These are phyloP conservation scores for Ptychobarbus kaznakovi DNA, from an alignment of 2,797 vertebrate species.

Conservation along the genomic window DNA sequence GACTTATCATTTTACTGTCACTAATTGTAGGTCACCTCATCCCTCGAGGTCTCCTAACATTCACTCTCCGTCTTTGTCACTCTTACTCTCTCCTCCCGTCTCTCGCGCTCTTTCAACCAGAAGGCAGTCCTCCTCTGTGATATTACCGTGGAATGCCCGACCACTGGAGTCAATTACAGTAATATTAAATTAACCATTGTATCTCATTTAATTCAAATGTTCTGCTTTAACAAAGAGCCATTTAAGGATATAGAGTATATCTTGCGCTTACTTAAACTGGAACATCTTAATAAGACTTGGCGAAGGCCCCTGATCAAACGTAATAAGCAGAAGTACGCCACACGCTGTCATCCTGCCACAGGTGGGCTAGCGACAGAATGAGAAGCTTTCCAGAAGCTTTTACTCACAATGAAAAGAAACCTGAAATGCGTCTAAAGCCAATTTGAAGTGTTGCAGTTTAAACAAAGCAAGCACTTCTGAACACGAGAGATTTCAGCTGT, in stretches of 20 bases:
- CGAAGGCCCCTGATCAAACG: slow-evolving; percentile 38
- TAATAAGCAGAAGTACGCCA: slow-evolving; percentile 11
- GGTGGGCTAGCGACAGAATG: slow-evolving; percentile 35
- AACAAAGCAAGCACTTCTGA: slow-evolving; percentile 25
- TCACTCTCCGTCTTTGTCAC: slow-evolving; percentile 42
- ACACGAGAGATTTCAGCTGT: slow-evolving; percentile 27
- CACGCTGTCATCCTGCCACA: slow-evolving; percentile 26
- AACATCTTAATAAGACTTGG: slow-evolving; percentile 40
- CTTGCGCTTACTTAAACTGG: slow-evolving; percentile 35
- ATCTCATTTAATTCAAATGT: slow-evolving; percentile 47
- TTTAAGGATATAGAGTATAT: slow-evolving; percentile 42
- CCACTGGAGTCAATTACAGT: slow-evolving; percentile 53
- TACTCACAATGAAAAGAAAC: slow-evolving; percentile 20
- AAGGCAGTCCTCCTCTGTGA: slow-evolving; percentile 41
- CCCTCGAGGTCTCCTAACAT: slow-evolving; percentile 55
- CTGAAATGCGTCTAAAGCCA: slow-evolving; percentile 15
- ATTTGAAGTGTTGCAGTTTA: slow-evolving; percentile 15
- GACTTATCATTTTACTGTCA: slow-evolving; percentile 60
- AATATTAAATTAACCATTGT: slow-evolving; percentile 52
- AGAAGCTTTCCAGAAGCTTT: slow-evolving; percentile 13
- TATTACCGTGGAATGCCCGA: slow-evolving; percentile 30
- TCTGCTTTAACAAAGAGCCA: slow-evolving; percentile 49
- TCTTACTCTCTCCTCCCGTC: slow-evolving; percentile 30
- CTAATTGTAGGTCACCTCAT: slow-evolving; percentile 63
- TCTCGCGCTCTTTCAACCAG: slow-evolving; percentile 42